These are phyloP conservation scores for Spatulosminthurus flaviceps DNA, from an alignment of 2,888 invertebrate genomes.

Conservation along the genomic window DNA sequence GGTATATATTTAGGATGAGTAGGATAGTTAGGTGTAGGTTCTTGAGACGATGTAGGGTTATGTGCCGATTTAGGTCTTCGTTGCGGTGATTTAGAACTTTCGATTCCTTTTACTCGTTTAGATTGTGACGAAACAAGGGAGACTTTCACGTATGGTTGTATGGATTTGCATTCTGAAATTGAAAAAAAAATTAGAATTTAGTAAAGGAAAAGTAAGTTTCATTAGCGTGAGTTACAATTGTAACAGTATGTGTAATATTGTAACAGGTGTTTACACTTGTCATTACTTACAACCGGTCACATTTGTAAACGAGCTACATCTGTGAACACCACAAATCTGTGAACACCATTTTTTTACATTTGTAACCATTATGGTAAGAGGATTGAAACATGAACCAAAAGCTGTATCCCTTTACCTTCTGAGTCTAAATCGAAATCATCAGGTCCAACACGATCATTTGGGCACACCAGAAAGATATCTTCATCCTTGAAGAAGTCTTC, in stretches of 20 bases:
- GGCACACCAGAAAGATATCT: slow-evolving; percentile 95
- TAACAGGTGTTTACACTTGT: neutral
- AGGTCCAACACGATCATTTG: slow-evolving; percentile 82
- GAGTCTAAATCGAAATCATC: slow-evolving; percentile 95
- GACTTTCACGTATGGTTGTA: slow-evolving; percentile 65
- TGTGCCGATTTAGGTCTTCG: slow-evolving; percentile 55
- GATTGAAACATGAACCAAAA: too few species aligned
- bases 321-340: neutral
- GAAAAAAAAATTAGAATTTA: neutral
- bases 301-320: neutral
- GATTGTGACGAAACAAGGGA: slow-evolving; percentile 56
- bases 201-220: neutral
- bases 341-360: too few species aligned
- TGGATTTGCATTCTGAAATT: slow-evolving; percentile 67
- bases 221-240: neutral
- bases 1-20: slow-evolving; percentile 62
- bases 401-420: slow-evolving; percentile 75
- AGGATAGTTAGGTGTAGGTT: slow-evolving; percentile 45
- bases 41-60: slow-evolving; percentile 37
- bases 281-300: neutral
- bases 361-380: too few species aligned
- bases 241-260: too few species aligned
- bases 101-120: slow-evolving; percentile 54
- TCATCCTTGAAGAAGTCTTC: slow-evolving; percentile 89
- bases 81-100: slow-evolving; percentile 59